Base-by-base conservation (phyloP, 2,797 vertebrate species). In the Threskiornis aethiopicus region DNA sequence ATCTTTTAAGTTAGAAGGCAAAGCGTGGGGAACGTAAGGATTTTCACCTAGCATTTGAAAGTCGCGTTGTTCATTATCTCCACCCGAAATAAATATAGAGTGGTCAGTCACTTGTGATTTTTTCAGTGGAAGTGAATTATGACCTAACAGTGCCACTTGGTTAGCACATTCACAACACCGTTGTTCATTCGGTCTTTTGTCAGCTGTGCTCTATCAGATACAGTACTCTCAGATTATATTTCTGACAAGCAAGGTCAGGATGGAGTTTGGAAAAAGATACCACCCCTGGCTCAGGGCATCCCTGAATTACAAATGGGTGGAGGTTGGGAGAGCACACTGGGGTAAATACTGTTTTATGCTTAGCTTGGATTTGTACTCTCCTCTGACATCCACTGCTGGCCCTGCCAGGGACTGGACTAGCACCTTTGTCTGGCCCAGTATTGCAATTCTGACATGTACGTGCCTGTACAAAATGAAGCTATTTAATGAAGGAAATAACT, bases 31-130 rank as follows among this genome's bases (percentile, higher is more conserved):
- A 90, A 42, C 20, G 2, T 5, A 73, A 16, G 52, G 58, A 44
- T 70, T 84, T 84, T 71, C 57, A 25, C 0, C 0, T 10, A 75
- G 37, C 7, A 4, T 84, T 61, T 77, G 26, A 29, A 37, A 75
- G 14, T 65, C 9, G 2, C 2, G 4, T 49, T 65, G 29, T 57
- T 95, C 44, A 18, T 84, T 58, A 71, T 77, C 44, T 61, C 25
- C 55, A 22, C 31, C 33, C 2, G 0, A 73, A 94, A 21, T 9
- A 83, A 58, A 51, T 72, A 61, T 0, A 1, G 37, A 62, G 20
- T 0, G 0, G 66, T 69, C 39, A 55, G 22, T 55, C 55, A 55
- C 78, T 49, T 35, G 14, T 17, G 55, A 84, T 73, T 66, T 71
- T 91, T 79, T 52, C 54, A 76, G 47, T 42, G 42, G 39, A 70